Conservation (phyloP, 2,113 vertebrate species). For the Pluvialis apricaria region DNA sequence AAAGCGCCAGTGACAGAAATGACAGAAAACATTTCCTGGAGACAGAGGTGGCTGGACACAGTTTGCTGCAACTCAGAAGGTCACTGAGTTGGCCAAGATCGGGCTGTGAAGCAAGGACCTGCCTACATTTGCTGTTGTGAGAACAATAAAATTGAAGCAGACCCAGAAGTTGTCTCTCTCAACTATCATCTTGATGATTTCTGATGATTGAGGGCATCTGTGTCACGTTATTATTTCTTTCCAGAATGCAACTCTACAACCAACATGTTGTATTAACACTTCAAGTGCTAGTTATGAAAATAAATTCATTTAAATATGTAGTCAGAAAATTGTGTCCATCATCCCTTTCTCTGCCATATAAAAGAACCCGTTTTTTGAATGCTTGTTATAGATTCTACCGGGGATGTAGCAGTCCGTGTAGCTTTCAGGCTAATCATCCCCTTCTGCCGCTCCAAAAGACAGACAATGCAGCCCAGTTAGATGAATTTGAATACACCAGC, state of each 20-base stretch:
- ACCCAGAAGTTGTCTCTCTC: neutral
- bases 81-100: neutral
- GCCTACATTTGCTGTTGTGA: neutral
- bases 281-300: neutral
- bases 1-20: neutral
- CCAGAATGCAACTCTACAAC: neutral
- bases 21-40: neutral
- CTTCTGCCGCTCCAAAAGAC: neutral
- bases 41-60: neutral
- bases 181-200: neutral
- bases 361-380: neutral
- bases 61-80: neutral
- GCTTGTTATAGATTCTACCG: neutral
- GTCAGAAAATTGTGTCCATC: neutral
- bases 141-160: neutral
- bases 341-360: neutral
- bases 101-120: neutral
- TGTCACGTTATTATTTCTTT: neutral
- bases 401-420: neutral
- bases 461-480: neutral
- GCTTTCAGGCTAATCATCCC: neutral
- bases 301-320: neutral
- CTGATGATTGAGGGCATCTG: neutral
- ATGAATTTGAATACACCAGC: neutral
- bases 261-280: neutral